Percentiles rank a stretch among this genome's conserved stretches.
Conservation (phyloP, 2,888 invertebrate genomes). For the Rhabditoides inermis region DNA sequence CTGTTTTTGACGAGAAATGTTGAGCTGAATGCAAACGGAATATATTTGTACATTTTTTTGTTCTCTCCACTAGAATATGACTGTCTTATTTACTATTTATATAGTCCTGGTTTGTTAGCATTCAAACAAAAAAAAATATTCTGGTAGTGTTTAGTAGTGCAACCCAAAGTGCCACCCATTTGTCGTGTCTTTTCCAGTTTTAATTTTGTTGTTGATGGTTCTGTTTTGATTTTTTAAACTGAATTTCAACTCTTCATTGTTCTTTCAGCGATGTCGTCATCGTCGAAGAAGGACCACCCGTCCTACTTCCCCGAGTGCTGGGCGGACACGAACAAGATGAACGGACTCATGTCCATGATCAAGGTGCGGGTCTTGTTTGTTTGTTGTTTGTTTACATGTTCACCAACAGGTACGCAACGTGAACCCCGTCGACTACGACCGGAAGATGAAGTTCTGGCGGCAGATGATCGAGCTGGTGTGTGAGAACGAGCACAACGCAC, state of each 20-base stretch:
- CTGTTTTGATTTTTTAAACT: not conserved
- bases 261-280: not conserved
- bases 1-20: too few species aligned
- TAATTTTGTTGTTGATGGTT: not conserved
- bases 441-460: conserved; percentile 41
- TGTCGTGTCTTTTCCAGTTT: too few species aligned
- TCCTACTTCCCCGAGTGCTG: conserved; percentile 23
- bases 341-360: conserved; percentile 33
- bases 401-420: conserved; percentile 25
- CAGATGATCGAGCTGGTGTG: conserved; percentile 29
- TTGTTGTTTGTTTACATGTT: not conserved
- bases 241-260: too few species aligned
- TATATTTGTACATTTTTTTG: too few species aligned
- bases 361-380: conserved; percentile 18
- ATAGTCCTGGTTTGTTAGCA: too few species aligned
- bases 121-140: too few species aligned
- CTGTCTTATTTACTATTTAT: too few species aligned
- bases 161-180: too few species aligned
- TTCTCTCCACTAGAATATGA: too few species aligned
- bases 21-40: too few species aligned
- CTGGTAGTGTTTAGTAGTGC: too few species aligned
- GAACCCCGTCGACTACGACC: conserved; percentile 41
- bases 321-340: conserved; percentile 30
- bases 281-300: conserved; percentile 1
- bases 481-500: conserved; percentile 25